Evolutionary conservation across 2,797 vertebrate species (phyloP), one percentile per base, ranked within the genome.

Genomic region (Centropyge bicolor): DNA sequence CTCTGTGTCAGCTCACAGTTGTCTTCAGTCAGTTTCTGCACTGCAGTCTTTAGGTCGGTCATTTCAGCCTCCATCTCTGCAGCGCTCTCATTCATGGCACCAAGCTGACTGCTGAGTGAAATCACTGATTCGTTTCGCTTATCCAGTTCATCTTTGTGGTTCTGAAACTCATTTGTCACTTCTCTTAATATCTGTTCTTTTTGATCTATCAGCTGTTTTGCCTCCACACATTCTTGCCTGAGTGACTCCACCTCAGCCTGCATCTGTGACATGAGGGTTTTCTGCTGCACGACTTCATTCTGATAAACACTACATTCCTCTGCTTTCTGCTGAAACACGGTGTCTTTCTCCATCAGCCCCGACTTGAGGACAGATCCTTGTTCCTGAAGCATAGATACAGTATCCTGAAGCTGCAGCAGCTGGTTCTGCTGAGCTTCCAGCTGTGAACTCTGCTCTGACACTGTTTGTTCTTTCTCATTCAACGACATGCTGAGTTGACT

Each of bases 321-420:
- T 3, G 77, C 85, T 66, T 92, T 96, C 88, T 96, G 94, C 73
- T 95, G 93, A 7, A 96, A 27, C 79, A 75, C 40, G 0, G 56
- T 56, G 11, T 94, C 95, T 51, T 93, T 96, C 81, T 95, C 89
- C 91, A 95, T 79, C 12, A 97, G 90, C n/a, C 90, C 94, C 4
- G 92, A 85, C 85, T 94, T 96, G 27, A 96, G 49, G 22, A 90
- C 94, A 8, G 87, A 82, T 16, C 94, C 89, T 85, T 97, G 95
- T n/a, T 96, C 94, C 86, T 97, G 94, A 11, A 97, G 91, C 67
- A 94, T 80, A 0, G 91, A 81, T 1, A 94, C 64, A 0, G 93
- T 93, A 57, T 97, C 96, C 81, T 95, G 90, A 16, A 93, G 93
- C 3, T 90, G 90, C 68, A 85, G 71, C 70, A 96, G 86, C 46